These are phyloP conservation scores for Auanema sp. DNA, from an alignment of 2,888 invertebrate genomes.

Conservation along the genomic window DNA sequence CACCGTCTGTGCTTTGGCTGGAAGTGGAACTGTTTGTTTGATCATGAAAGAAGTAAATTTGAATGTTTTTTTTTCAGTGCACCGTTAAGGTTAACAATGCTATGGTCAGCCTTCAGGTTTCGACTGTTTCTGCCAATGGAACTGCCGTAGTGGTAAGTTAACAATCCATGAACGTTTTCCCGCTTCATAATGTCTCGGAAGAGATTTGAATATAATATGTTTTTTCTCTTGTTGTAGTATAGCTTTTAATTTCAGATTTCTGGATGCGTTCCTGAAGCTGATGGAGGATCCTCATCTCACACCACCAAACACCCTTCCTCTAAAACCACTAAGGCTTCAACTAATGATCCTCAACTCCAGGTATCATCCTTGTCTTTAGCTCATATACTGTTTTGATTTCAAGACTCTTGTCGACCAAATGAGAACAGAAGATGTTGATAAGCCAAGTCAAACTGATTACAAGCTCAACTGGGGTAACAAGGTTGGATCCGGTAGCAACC, in stretches of 20 bases:
- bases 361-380: not conserved
- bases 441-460: conserved; percentile 40
- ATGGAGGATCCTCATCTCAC: conserved; percentile 18
- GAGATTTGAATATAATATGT: too few species aligned
- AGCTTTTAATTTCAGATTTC: conserved; percentile 15
- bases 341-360: conserved; percentile 32
- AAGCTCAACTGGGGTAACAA: conserved; percentile 55
- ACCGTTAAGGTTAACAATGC: conserved; percentile 23
- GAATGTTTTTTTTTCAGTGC: conserved; percentile 21
- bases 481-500: conserved; percentile 16
- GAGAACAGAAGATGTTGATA: conserved; percentile 53
- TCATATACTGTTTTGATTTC: conserved; percentile 6
- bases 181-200: too few species aligned
- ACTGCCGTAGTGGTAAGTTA: conserved; percentile 31
- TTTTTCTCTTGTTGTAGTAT: not conserved
- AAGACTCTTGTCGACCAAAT: conserved; percentile 51
- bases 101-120: conserved; percentile 25
- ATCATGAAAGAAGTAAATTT: conserved; percentile 5
- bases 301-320: conserved; percentile 30
- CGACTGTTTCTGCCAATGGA: conserved; percentile 23
- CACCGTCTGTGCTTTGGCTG: conserved; percentile 52
- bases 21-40: conserved; percentile 12
- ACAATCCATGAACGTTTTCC: too few species aligned
- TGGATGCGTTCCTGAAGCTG: conserved; percentile 7
- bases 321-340: not conserved